phyloP scores from a whole-genome alignment of 1,140 invertebrate species.

The Episyrphus balteatus region DNA sequence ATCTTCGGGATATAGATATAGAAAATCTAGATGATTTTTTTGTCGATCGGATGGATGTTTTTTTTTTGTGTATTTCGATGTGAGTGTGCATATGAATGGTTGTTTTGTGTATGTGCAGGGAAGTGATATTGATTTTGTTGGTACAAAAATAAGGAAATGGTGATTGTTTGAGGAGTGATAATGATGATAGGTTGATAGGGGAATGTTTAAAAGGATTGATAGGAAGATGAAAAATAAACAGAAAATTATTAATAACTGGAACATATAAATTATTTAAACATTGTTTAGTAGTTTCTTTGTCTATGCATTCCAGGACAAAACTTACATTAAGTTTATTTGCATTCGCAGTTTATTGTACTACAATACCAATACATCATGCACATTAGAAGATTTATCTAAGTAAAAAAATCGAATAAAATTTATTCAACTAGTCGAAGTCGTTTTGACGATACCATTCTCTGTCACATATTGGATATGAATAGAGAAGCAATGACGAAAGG shows the following conservation, averaged over 20 bases:
- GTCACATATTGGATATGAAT: slow-evolving; percentile 13
- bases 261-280: too few species aligned
- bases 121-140: background rate
- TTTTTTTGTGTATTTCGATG: background rate
- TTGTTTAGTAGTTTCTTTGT: too few species aligned
- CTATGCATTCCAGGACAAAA: background rate
- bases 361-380: too few species aligned
- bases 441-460: slow-evolving; percentile 30
- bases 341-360: background rate
- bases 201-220: background rate
- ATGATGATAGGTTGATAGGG: background rate
- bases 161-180: too few species aligned
- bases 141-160: background rate
- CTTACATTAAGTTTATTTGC: background rate
- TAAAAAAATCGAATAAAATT: too few species aligned
- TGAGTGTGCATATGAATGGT: background rate
- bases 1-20: slow-evolving; percentile 37
- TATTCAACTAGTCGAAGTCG: background rate
- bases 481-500: too few species aligned
- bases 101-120: slow-evolving; percentile 2
- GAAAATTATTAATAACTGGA: background rate
- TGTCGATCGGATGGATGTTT: background rate
- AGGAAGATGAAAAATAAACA: background rate
- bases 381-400: too few species aligned
- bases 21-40: slow-evolving; percentile 12